Conservation (phyloP, 2,888 invertebrate genomes). For the Drosophila sordidula region DNA sequence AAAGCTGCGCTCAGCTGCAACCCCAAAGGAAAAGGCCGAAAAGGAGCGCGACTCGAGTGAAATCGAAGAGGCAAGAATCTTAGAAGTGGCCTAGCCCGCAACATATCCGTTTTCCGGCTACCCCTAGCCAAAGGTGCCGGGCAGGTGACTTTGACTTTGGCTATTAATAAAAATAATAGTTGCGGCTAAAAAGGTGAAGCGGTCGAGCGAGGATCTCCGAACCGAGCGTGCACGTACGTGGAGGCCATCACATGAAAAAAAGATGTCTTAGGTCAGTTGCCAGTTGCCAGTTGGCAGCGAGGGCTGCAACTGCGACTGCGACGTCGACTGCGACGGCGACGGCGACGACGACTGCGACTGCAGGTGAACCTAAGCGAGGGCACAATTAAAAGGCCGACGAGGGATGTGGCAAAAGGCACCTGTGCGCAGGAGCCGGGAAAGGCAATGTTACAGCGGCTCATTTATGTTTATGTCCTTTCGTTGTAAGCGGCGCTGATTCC, state of each 20-base stretch:
- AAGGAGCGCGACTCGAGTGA: constrained; percentile 29
- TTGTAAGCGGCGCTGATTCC: constrained; percentile 77
- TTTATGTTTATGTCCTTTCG: constrained; percentile 81
- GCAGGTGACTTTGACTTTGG: constrained; percentile 83
- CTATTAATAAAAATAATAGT: constrained; percentile 84
- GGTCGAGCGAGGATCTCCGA: constrained; percentile 41
- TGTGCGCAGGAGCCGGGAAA: constrained; percentile 54
- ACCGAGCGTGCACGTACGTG: constrained; percentile 36
- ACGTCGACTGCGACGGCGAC: constrained; percentile 9
- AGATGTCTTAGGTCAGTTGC: constrained; percentile 83
- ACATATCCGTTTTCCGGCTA: constrained; percentile 76
- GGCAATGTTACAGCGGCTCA: constrained; percentile 76
- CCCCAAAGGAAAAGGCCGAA: constrained; percentile 47
- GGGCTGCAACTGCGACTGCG: constrained; percentile 7
- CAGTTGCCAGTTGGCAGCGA: constrained; percentile 3
- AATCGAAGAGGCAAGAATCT: constrained; percentile 64
- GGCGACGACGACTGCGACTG: constrained; percentile 27
- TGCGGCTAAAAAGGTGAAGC: constrained; percentile 73
- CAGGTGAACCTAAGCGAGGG: constrained; percentile 70
- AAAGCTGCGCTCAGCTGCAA: constrained; percentile 67
- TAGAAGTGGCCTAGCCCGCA: constrained; percentile 56
- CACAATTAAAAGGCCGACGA: constrained; percentile 72
- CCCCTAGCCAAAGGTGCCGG: constrained; percentile 71
- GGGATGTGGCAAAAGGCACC: constrained; percentile 71
- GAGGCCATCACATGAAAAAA: constrained; percentile 80